Evolutionary conservation across 2,113 vertebrate genomes (phyloP), one percentile per base, ranked within the genome.

Genomic region (Ascaphus truei): DNA sequence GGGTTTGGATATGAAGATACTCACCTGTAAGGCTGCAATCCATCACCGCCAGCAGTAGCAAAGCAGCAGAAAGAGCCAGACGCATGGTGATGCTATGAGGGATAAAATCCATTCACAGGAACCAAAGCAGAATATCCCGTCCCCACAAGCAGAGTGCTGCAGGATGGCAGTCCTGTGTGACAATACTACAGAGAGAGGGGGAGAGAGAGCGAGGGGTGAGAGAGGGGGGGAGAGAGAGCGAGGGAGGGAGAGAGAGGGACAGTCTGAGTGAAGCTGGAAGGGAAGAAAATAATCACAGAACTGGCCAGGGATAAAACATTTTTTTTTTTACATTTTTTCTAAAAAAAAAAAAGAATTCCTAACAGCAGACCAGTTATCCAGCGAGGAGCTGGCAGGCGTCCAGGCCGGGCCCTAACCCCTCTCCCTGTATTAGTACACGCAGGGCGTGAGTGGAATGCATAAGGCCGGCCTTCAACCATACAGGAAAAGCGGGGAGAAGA

Each of bases 361-460:
- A 56, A 67, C 63, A 67, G 62, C 64, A 68, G 65, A 36, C 20
- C 37, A 68, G 53, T 68, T 57, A 50, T 69, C 43, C 65, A 68
- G 53, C 39, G 58, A 34, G 55, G 58, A 34, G 55, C 66, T 68
- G 66, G 66, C 55, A 50, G 16, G 26, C 37, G 15, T 69, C 66
- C 66, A 69, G 56, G 37, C 43, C 34, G 41, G 50, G 41, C 60
- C 66, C 55, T 43, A 48, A 4, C 33, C 39, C 29, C 27, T 27
- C 23, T 10, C 34, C 13, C 37, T 29, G 29, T 59, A 41, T 68
- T 47, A 58, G 34, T 58, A 68, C 43, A 68, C 51, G 33, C 45
- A 69, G 66, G 66, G 66, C 56, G 66, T 69, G 66, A 41, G 39
- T 69, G 66, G 66, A 69, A 69, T 69, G 47, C 43, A 69, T n/a